Conservation (phyloP, 35 echinoderm and acorn worm species). For the Apostichopus parvimensis region DNA sequence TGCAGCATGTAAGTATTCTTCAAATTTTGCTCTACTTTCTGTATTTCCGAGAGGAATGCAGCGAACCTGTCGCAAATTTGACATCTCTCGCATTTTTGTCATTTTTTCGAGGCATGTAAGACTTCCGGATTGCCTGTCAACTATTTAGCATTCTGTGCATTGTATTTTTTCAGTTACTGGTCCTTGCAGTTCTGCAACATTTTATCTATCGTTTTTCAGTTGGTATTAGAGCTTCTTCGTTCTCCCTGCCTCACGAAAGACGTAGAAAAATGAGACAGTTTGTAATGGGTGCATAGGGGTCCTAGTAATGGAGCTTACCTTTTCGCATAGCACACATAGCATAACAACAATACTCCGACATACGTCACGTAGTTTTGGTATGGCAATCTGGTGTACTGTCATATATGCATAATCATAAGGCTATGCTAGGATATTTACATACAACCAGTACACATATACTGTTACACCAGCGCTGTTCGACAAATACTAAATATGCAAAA, state of each 20-base stretch:
- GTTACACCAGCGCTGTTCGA: background rate
- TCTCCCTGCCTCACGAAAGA: background rate
- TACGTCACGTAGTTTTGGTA: conserved; percentile 19
- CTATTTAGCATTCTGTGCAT: conserved; percentile 32
- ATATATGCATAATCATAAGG: conserved; percentile 28
- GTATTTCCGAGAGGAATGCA: conserved; percentile 52
- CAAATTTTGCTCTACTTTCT: conserved; percentile 54
- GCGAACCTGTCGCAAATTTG: conserved; percentile 71
- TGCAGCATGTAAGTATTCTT: conserved; percentile 82
- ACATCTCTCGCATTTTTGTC: conserved; percentile 99
- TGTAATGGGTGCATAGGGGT: conserved; percentile 39
- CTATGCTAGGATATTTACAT: background rate
- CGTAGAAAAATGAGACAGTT: background rate
- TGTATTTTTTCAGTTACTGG: conserved; percentile 13
- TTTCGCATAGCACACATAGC: conserved; percentile 59
- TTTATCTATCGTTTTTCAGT: conserved; percentile 7
- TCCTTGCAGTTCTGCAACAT: background rate
- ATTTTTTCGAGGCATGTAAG: conserved; percentile 92
- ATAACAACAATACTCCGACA: conserved; percentile 55
- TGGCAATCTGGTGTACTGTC: conserved; percentile 21
- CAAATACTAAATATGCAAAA: conserved; percentile 15
- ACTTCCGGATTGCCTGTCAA: conserved; percentile 92
- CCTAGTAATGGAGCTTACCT: conserved; percentile 57
- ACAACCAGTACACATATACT: background rate
- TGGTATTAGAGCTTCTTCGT: background rate